Evolutionary conservation across 2,113 vertebrate species (phyloP).

Genomic region (Menura novaehollandiae): DNA sequence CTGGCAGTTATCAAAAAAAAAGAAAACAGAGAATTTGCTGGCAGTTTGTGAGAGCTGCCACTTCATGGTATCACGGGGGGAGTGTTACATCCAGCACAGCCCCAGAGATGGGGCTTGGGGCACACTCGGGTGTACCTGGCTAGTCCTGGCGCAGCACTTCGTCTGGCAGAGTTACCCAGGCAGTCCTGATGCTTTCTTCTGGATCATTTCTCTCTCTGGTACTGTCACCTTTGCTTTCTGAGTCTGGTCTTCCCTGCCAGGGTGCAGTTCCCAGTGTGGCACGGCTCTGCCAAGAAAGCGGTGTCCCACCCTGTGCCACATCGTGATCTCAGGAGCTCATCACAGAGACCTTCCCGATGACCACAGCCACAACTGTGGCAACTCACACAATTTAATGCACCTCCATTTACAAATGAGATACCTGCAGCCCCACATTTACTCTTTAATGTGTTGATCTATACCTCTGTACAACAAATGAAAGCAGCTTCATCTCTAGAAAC

Average conservation of each 20-base stretch:
- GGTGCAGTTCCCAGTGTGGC: neutral
- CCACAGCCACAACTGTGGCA: neutral
- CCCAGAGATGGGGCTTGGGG: too few species aligned
- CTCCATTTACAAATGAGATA: neutral
- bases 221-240: neutral
- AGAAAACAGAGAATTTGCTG: neutral
- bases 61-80: neutral
- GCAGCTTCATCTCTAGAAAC: neutral
- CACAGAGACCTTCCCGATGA: rapidly evolving
- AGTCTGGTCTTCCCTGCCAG: neutral
- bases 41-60: neutral
- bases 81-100: neutral
- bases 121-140: rapidly evolving
- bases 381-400: rapidly evolving
- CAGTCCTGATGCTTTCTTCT: neutral
- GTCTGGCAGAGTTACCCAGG: neutral
- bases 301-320: neutral
- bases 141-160: neutral
- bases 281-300: neutral
- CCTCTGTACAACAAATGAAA: neutral
- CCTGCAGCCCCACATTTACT: neutral
- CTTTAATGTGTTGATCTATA: neutral
- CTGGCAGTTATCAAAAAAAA: neutral
- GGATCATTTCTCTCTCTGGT: neutral
- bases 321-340: neutral